These are phyloP conservation scores for Hiodon tergisus DNA, from an alignment of 2,113 vertebrate genomes.

Conservation along the genomic window DNA sequence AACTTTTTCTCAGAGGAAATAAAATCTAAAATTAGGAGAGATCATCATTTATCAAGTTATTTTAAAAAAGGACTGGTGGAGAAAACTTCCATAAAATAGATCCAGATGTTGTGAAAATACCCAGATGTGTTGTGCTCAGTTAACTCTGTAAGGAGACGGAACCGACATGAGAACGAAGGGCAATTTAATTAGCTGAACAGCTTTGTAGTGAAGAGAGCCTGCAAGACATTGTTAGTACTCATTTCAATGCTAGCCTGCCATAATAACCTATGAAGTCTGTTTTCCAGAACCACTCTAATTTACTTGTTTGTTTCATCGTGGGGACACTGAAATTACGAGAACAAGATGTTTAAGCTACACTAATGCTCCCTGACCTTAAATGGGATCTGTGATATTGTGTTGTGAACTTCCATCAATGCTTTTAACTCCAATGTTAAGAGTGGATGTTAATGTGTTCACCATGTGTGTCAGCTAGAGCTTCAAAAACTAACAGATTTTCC, in stretches of 20 bases:
- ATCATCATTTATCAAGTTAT: neutral
- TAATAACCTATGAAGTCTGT: neutral
- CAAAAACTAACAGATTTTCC: neutral
- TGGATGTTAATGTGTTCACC: neutral
- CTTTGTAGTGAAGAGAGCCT: neutral
- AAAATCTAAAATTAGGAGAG: neutral
- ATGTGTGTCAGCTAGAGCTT: neutral
- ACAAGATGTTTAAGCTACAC: neutral
- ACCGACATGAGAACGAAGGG: neutral
- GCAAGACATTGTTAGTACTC: constrained; percentile 3
- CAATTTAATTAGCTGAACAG: constrained; percentile 14
- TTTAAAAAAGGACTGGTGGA: neutral
- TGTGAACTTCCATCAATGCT: neutral
- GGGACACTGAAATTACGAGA: neutral
- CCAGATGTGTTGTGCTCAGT: neutral
- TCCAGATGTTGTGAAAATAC: neutral
- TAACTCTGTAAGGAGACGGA: neutral
- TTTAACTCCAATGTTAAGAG: neutral
- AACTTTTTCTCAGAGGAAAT: neutral
- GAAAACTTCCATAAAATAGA: neutral
- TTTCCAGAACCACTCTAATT: neutral
- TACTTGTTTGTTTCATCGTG: neutral
- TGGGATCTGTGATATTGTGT: neutral
- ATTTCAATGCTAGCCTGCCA: neutral
- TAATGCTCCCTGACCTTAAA: constrained; percentile 6